Percentiles rank a stretch among this genome's conserved stretches.
These are phyloP conservation scores for Trichosurus vulpecula DNA, from an alignment of 2,797 vertebrate genomes.

Conservation along the genomic window DNA sequence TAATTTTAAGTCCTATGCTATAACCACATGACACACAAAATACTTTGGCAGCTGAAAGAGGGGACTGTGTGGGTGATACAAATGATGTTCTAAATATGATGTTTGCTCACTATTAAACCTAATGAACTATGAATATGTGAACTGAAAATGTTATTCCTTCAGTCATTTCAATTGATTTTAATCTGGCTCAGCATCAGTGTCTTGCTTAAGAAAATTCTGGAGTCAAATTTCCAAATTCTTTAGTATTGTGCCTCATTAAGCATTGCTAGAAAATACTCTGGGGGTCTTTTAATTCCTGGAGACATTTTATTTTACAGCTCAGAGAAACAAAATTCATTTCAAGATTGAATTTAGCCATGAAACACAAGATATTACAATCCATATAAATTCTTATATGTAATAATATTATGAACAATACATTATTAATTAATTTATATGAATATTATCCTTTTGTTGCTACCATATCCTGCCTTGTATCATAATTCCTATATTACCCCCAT, in stretches of 20 bases:
- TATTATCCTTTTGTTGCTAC: not conserved
- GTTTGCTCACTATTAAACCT: constrained; percentile 32
- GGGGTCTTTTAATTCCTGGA: not conserved
- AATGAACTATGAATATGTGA: not conserved
- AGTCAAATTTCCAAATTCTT: not conserved
- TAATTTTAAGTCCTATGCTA: constrained; percentile 2
- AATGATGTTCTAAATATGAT: not conserved
- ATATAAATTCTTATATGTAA: not conserved
- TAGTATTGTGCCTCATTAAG: not conserved
- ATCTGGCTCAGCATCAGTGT: not conserved
- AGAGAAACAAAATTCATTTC: not conserved
- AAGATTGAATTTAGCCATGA: not conserved
- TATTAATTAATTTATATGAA: not conserved
- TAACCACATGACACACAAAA: constrained; percentile 41
- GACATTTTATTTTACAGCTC: not conserved
- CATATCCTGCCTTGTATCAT: not conserved
- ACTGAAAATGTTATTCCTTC: not conserved
- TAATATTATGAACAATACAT: not conserved
- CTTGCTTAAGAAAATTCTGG: not conserved
- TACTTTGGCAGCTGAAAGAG: constrained; percentile 15
- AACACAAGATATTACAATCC: not conserved
- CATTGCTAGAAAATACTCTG: not conserved
- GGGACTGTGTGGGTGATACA: not conserved
- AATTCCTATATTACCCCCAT: not conserved
- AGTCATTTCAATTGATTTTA: not conserved